These are phyloP conservation scores for Therioaphis trifolii DNA, from an alignment of 2,888 invertebrate species.

Conservation along the genomic window DNA sequence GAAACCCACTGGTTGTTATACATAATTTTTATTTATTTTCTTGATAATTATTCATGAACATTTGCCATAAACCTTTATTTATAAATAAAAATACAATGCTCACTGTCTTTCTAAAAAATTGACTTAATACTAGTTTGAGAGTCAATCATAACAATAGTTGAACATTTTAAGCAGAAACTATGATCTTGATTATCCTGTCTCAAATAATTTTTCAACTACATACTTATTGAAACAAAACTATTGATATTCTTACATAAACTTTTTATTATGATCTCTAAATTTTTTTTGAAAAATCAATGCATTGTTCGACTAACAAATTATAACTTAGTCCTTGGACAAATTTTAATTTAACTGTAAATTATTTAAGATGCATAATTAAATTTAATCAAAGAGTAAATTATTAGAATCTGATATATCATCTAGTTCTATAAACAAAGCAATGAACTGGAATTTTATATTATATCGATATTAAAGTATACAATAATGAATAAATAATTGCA, in stretches of 20 bases:
- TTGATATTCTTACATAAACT: not conserved
- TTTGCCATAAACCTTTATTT: not conserved
- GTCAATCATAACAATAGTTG: not conserved
- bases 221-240: not conserved
- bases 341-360: not conserved
- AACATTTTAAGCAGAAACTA: not conserved
- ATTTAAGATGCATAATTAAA: not conserved
- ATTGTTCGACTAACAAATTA: not conserved
- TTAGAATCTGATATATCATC: slow-evolving; percentile 5
- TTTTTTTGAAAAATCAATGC: not conserved
- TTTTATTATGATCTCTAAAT: not conserved
- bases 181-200: not conserved
- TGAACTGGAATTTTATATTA: slow-evolving; percentile 17
- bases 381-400: not conserved
- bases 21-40: not conserved
- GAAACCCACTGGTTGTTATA: not conserved
- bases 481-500: not conserved
- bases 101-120: not conserved
- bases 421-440: slow-evolving; percentile 39
- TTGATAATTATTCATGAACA: not conserved
- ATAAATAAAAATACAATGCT: not conserved
- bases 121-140: not conserved
- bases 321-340: not conserved
- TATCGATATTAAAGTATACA: not conserved
- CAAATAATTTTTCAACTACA: not conserved